These are phyloP conservation scores for Cantharis lateralis DNA, from an alignment of 2,888 invertebrate genomes.

Conservation along the genomic window DNA sequence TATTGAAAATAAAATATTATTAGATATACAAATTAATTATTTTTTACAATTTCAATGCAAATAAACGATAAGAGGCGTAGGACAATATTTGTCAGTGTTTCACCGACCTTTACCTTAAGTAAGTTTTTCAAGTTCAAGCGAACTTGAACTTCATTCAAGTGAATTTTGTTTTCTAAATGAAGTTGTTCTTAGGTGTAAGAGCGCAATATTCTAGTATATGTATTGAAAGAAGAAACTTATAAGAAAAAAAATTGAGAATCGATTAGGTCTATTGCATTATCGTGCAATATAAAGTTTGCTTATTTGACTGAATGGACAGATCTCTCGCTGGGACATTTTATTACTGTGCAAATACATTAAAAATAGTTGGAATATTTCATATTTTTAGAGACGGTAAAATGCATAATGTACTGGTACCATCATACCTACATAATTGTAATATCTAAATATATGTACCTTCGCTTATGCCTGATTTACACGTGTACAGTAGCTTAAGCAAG, in stretches of 20 bases:
- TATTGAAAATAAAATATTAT: no score
- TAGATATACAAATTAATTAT: no score
- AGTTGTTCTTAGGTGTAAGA: no score
- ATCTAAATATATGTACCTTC: not conserved
- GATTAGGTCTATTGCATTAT: not conserved
- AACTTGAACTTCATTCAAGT: not conserved
- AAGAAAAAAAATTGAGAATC: not conserved
- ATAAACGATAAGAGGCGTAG: not conserved
- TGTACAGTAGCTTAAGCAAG: no score
- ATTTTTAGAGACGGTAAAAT: not conserved
- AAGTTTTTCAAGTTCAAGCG: not conserved
- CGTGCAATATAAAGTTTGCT: not conserved
- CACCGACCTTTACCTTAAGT: not conserved
- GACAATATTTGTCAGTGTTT: not conserved
- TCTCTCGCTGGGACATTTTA: not conserved
- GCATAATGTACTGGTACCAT: not conserved
- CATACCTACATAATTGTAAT: not conserved
- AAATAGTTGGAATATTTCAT: not conserved
- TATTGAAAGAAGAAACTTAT: not conserved
- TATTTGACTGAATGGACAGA: not conserved
- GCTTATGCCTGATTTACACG: no score
- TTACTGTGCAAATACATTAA: not conserved
- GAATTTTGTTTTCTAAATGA: not conserved
- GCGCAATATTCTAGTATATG: no score
- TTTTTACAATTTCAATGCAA: no score